These are phyloP conservation scores for Oncorhynchus mykiss DNA, from an alignment of 2,113 vertebrate genomes.

Conservation along the genomic window DNA sequence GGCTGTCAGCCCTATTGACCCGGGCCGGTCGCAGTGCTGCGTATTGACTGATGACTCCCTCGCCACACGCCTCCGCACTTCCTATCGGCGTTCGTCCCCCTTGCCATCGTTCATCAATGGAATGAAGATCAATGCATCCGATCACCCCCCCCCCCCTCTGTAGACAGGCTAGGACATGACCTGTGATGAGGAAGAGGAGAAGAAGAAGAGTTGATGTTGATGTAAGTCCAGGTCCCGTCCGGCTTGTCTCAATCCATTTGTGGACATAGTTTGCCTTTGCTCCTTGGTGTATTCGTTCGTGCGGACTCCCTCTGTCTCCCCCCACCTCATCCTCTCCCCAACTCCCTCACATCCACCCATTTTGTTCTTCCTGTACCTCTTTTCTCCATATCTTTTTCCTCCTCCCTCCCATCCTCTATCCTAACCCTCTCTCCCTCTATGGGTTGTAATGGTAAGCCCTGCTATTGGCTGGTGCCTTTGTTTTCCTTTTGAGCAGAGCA, in stretches of 20 bases:
- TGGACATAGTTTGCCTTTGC: background rate
- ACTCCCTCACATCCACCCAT: too few species aligned
- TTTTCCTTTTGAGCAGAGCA: background rate
- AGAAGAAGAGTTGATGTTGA: background rate
- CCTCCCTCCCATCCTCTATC: too few species aligned
- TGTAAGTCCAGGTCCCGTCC: background rate
- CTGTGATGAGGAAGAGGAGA: background rate
- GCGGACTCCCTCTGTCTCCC: too few species aligned
- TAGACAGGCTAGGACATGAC: background rate
- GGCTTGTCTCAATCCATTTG: background rate
- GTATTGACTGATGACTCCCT: slow-evolving; percentile 53
- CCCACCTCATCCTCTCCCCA: too few species aligned
- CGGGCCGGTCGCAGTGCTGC: slow-evolving; percentile 45
- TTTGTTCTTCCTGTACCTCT: too few species aligned
- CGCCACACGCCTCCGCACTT: background rate
- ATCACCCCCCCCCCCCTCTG: slow-evolving; percentile 32
- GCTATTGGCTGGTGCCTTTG: background rate
- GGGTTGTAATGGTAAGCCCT: too few species aligned
- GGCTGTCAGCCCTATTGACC: slow-evolving; percentile 58
- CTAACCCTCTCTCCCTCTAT: too few species aligned
- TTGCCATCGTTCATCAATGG: slow-evolving; percentile 40
- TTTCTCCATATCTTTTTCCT: too few species aligned
- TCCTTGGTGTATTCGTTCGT: background rate
- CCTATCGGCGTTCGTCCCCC: slow-evolving; percentile 1
- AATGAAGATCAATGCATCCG: slow-evolving; percentile 46